Evolutionary conservation across 2,888 invertebrate species (phyloP).

Genomic region (Acheta domesticus): DNA sequence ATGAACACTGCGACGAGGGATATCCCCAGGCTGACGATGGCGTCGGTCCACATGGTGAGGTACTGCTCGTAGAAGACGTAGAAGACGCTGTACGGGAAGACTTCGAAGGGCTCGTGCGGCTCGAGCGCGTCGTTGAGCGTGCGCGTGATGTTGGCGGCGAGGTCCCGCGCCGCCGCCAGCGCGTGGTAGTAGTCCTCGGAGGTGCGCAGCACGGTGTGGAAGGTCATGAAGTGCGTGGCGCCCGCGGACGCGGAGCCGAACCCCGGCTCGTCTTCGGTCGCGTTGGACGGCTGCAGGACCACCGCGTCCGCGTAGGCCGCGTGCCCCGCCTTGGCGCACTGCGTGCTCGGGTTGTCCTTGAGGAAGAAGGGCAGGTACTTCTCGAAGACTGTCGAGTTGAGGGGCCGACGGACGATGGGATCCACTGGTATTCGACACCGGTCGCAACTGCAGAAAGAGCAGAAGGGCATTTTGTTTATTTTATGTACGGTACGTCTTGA

Average conservation of each 20-base stretch:
- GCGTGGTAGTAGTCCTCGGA: slow-evolving; percentile 88
- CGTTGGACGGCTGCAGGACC: slow-evolving; percentile 32
- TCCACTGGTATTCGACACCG: neutral
- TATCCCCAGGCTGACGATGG: slow-evolving; percentile 79
- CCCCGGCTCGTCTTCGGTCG: slow-evolving; percentile 37
- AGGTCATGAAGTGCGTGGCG: slow-evolving; percentile 90
- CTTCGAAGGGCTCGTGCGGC: slow-evolving; percentile 55
- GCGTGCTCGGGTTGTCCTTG: slow-evolving; percentile 70
- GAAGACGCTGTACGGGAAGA: slow-evolving; percentile 86
- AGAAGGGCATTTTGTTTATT: too few species aligned
- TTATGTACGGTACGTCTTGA: too few species aligned
- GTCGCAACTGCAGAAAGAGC: neutral
- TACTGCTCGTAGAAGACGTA: slow-evolving; percentile 99
- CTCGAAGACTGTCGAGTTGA: neutral
- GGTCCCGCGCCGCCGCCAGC: slow-evolving; percentile 73
- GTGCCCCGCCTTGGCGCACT: slow-evolving; percentile 80
- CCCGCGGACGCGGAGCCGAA: slow-evolving; percentile 51
- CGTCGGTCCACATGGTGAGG: slow-evolving; percentile 90
- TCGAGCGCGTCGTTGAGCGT: slow-evolving; percentile 62
- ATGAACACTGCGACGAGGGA: slow-evolving; percentile 91
- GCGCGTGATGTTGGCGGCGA: slow-evolving; percentile 78
- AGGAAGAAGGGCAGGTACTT: neutral
- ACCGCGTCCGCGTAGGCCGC: slow-evolving; percentile 65
- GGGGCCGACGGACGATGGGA: neutral
- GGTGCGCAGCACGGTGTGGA: slow-evolving; percentile 86